Conservation (phyloP, 2,888 invertebrate species). For the Napeogenes sylphis region DNA sequence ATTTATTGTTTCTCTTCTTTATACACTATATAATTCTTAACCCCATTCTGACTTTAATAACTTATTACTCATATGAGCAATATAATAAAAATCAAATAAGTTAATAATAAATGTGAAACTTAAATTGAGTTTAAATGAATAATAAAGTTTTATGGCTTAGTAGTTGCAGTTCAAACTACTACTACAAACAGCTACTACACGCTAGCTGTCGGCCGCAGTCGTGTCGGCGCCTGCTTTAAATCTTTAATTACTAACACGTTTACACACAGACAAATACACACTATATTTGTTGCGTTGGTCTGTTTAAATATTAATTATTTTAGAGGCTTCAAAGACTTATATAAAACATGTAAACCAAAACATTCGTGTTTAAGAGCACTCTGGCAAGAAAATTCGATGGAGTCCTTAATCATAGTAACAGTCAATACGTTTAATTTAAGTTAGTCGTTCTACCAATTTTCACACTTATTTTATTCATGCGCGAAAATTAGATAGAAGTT, state of each 20-base stretch:
- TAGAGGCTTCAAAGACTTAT: neutral
- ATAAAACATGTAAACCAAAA: too few species aligned
- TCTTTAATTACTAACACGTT: slow-evolving; percentile 50
- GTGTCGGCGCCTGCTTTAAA: slow-evolving; percentile 44
- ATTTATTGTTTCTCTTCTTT: too few species aligned
- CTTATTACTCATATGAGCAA: neutral
- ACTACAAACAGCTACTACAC: slow-evolving; percentile 14
- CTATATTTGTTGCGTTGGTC: neutral
- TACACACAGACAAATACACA: neutral
- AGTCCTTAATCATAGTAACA: too few species aligned
- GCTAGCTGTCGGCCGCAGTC: slow-evolving; percentile 27
- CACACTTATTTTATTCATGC: slow-evolving; percentile 22
- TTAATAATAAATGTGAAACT: slow-evolving; percentile 3
- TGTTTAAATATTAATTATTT: neutral
- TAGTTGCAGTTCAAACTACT: slow-evolving; percentile 11
- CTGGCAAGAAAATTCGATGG: too few species aligned
- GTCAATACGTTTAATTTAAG: slow-evolving; percentile 14
- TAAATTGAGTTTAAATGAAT: neutral
- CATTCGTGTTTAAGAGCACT: too few species aligned
- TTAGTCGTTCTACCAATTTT: slow-evolving; percentile 17
- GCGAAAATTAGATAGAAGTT: slow-evolving; percentile 21
- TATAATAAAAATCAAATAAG: neutral
- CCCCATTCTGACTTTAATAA: too few species aligned
- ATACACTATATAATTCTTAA: too few species aligned
- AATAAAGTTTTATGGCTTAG: slow-evolving; percentile 6